Evolutionary conservation across 2,113 vertebrate genomes (phyloP), one percentile per base, ranked within the genome.

Genomic region (Spea multiplicata): DNA sequence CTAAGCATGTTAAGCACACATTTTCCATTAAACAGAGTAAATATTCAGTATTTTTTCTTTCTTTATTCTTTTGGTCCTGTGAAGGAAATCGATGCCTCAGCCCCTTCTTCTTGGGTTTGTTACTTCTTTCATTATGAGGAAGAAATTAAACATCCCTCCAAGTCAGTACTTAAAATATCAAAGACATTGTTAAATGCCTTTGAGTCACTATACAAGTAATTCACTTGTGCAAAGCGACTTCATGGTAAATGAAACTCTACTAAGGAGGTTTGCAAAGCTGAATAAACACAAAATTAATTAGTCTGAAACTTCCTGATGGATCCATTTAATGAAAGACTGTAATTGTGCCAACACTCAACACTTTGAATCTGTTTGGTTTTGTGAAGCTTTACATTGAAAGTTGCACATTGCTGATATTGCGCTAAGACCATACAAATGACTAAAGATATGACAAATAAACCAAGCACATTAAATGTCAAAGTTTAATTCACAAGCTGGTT

Each of bases 121-220:
- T 89, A 78, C 85, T 86, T 85, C 82, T 90, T 92, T 91, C 87
- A 89, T 91, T 92, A 91, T 87, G 84, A 91, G 85, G 85, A 90
- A 90, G 86, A 88, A 92, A 93, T 93, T 91, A 92, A 92, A 93
- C 91, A 90, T 90, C 90, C 89, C 89, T 93, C 86, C 89, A 90
- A 92, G 91, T 90, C 88, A 91, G 89, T 92, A 91, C 89, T 93
- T 93, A 92, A 92, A 91, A 92, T 93, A 92, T 93, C 91, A 91
- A 92, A 93, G 91, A 90, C 90, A 92, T 89, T 92, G 90, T 90
- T 93, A 91, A 93, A 90, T 92, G 90, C 89, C 90, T 91, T 90
- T 93, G 89, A 92, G 90, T 91, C 90, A 91, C 91, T 89, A 88
- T 91, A 90, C 88, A 86, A 87, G 88, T 92, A 92, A 93, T 93